Conservation (phyloP, 2,888 invertebrate species). For the Ormyrus thymus region DNA sequence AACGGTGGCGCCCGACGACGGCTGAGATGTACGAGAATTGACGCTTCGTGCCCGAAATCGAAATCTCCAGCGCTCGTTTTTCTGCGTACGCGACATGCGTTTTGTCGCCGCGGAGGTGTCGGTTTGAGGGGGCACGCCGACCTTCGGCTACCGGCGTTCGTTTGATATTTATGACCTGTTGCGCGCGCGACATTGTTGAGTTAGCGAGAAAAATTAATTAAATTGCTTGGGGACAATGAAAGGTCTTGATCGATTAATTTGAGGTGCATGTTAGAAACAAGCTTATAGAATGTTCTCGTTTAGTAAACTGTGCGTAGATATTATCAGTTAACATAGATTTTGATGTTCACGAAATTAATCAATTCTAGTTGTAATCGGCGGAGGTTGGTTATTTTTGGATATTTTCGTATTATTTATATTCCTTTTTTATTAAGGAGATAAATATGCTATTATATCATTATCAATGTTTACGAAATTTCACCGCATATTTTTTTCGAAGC, state of each 20-base stretch:
- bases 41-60: not conserved
- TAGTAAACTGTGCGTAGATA: too few relatives aligned
- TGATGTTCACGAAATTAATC: too few relatives aligned
- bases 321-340: too few relatives aligned
- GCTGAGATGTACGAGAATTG: not conserved
- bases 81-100: not conserved
- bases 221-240: too few relatives aligned
- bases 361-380: too few relatives aligned
- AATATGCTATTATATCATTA: not conserved
- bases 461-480: constrained; percentile 15
- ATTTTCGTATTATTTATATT: too few relatives aligned
- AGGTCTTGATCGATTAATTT: too few relatives aligned
- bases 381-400: too few relatives aligned
- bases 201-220: too few relatives aligned
- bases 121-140: not conserved
- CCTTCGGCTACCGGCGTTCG: not conserved
- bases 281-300: too few relatives aligned
- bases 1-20: not conserved
- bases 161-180: constrained; percentile 25
- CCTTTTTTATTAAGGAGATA: not conserved
- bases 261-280: too few relatives aligned
- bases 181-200: too few relatives aligned
- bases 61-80: not conserved
- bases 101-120: constrained; percentile 10
- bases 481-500: not conserved